Base-by-base conservation (phyloP, 2,797 vertebrate species). In the Gallinago solitaria region DNA sequence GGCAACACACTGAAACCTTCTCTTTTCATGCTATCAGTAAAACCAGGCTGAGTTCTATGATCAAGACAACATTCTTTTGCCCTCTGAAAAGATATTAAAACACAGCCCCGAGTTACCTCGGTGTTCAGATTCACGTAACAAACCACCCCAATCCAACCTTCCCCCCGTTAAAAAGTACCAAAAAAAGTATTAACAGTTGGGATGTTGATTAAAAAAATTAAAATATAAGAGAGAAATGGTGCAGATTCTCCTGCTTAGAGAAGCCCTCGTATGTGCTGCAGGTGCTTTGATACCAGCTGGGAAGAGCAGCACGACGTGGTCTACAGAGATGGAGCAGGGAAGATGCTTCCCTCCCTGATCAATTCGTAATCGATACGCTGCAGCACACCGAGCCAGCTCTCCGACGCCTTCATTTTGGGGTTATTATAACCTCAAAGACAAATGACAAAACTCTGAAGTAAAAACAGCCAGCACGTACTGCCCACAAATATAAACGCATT, bases 321-420 rank as follows among this genome's bases (percentile, higher is more conserved):
- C 2, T 3, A 7, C 3, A 1, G 1, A 16, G 41, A 9, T 1
- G 13, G 25, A 54, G 73, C 41, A 19, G 68, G 23, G 6, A 15
- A 20, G 7, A 16, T n/a, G 12, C 43, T 6, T 41, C 11, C 21
- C 14, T 12, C 19, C 20, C 47, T 2, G 5, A 74, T 37, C 37
- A 24, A 30, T 21, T 27, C 18, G 3, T 9, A 4, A 71, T 11
- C 7, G 4, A 37, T 45, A 9, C 13, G 1, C 43, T 45, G 28
- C 68, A 8, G 69, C 37, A 6, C 8, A 20, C 48, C 39, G 4
- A 39, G 33, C 8, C 57, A 33, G 17, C 19, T 32, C 39, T 9
- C 64, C 7, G 9, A 41, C 41, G 27, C 60, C 30, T 75, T 53
- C 71, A 9, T 61, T 64, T 19, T 19, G 6, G 24, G 37, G 53